Evolutionary conservation across 2,888 invertebrate species (phyloP), one percentile per base, ranked within the genome.

Genomic region (Parnassius mnemosyne): DNA sequence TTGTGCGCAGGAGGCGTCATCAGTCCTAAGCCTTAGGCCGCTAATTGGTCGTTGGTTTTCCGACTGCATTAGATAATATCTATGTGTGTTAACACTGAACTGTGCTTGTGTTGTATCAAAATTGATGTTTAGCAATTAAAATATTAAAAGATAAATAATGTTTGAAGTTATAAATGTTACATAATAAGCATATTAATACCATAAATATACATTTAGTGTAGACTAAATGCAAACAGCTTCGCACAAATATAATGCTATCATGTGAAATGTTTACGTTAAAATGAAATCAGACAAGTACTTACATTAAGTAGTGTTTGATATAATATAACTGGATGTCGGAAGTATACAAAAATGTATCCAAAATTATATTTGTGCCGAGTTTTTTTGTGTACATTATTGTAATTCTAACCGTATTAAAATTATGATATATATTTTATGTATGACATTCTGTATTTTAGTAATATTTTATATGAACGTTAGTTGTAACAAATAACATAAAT

Each of bases 181-280:
- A 63, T 66, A 67, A 65, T 71, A 63, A 53, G 54, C 49, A 42
- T 60, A 62, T 7, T 34, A 34, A 7, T 34, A 34, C 7, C 34
- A 34, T 34, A 34, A 34, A 34, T 34, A 34, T 34, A 34, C 7
- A 34, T 34, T 34, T 34, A 34, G 7, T 34, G 34, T 34, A 49
- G 13, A 13, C 16, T 49, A 49, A 49, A 49, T 49, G 11, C 13
- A 12, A 49, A 13, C 10, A 13, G 72, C 69, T 74, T 68, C 72
- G 80, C 80, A 80, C 83, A 81, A 82, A 78, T 72, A 65, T 72
- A 65, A 55, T 49, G 20, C 20, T 20, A 46, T 47, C 34, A 49
- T 10, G 46, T 3, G 10, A 49, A n/a, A 20, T n/a, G 13, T 12
- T 43, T 25, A 9, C 20, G 42, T 47, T 13, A 46, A 16, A 71